phyloP scores from a whole-genome alignment of 2,113 vertebrate species.

The Sakesphorus luctuosus region DNA sequence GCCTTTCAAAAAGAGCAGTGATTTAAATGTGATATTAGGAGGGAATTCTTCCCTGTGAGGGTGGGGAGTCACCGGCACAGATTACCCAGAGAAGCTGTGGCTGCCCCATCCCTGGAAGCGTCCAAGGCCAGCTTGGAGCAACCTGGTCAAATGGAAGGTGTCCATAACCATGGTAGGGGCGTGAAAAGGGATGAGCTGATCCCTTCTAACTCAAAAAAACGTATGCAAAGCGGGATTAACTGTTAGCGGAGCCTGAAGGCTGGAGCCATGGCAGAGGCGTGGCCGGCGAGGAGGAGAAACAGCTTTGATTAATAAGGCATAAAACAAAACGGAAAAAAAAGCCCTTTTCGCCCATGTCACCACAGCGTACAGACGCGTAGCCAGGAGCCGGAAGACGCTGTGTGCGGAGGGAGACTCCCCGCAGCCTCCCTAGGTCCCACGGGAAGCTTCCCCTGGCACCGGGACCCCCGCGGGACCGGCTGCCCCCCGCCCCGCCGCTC shows the following conservation, averaged over 20 bases:
- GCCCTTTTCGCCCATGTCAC: background rate
- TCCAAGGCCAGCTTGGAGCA: background rate
- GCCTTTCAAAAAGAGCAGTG: too few species aligned
- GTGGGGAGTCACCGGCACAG: background rate
- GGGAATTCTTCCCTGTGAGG: background rate
- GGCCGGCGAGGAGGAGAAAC: background rate
- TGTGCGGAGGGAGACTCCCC: background rate
- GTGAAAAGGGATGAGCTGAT: too few species aligned
- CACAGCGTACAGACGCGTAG: background rate
- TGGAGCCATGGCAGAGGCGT: background rate
- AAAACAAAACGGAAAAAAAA: accelerated
- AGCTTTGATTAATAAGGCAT: accelerated
- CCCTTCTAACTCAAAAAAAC: background rate
- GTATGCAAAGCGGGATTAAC: accelerated
- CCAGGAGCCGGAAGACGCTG: background rate
- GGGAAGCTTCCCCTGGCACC: background rate
- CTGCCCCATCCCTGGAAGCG: background rate
- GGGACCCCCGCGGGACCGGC: background rate
- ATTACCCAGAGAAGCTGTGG: background rate
- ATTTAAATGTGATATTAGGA: background rate
- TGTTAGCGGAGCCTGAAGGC: background rate
- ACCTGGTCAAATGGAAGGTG: background rate
- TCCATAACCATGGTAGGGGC: accelerated
- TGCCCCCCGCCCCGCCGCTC: background rate
- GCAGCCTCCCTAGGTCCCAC: background rate